Base-by-base conservation (phyloP, 2,888 invertebrate species). In the Campopleginae sp. region DNA sequence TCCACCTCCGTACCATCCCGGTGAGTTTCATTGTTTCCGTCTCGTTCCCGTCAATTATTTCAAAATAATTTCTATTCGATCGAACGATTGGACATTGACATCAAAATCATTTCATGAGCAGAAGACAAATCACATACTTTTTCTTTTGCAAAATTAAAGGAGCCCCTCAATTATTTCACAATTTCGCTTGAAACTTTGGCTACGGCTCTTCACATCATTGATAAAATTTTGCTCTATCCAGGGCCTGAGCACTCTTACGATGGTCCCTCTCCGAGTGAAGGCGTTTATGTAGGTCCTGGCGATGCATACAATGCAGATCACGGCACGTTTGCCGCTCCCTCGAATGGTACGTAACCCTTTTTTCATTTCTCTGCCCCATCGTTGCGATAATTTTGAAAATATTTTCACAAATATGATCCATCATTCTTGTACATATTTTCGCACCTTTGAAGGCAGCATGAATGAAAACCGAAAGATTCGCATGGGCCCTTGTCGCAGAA, bases 261-360 rank as follows among this genome's bases (percentile, higher is more conserved):
- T 8, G 91, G 90, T 44, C 90, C 91, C 78, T 90, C 91, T 2
- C 91, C 92, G 0, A 84, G 86, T 33, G 85, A 86, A 38, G 89
- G 90, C n/a, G 91, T 89, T 48, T 91, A 89, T 74, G 75, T 65
- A 1, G 88, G 84, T 51, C 77, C 86, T 8, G 63, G 80, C 3
- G 82, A 85, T 42, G 85, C 75, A 68, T 88, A 90, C 61, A 80
- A 87, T 68, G 81, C 80, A 10, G 88, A 65, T 38, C 87, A 88
- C 46, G 70, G 87, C 12, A 81, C 78, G 33, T 90, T 89, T 75
- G 88, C 85, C 2, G 78, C 90, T 19, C 88, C 91, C 19, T 89
- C 91, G 6, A 88, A 91, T 38, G 89, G 92, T 92, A 90, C 83
- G 91, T 88, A 54, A 44, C 10, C 42, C 3, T 3, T n/a, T 17